Percentiles rank a stretch among this genome's conserved stretches.
Conservation (phyloP, 2,888 invertebrate species). For the Lasioglossum zephyrum region DNA sequence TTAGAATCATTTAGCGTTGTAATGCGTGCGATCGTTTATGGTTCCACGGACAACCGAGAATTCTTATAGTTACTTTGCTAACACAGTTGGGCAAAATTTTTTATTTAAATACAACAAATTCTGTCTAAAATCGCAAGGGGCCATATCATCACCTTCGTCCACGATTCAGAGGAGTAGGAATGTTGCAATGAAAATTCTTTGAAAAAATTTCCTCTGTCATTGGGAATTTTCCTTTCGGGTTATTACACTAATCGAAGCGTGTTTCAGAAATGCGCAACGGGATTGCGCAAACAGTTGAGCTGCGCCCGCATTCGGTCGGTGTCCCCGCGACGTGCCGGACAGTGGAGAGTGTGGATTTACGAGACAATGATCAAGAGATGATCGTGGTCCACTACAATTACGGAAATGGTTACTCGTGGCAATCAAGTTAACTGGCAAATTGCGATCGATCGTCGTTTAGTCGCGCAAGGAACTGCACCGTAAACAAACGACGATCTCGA, state of each 20-base stretch:
- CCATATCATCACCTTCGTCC: too few relatives aligned
- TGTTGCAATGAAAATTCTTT: too few relatives aligned
- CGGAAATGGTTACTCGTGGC: conserved; percentile 64
- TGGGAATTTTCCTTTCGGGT: neutral
- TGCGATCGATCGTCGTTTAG: conserved; percentile 59
- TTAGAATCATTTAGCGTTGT: conserved; percentile 19
- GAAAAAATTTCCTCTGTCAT: neutral
- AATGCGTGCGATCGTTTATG: neutral
- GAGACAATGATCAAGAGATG: conserved; percentile 71
- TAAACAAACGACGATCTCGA: neutral
- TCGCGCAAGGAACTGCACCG: conserved; percentile 44
- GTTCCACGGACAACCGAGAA: neutral
- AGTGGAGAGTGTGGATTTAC: conserved; percentile 66
- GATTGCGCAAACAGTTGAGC: conserved; percentile 34
- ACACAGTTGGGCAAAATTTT: too few relatives aligned
- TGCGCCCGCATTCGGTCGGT: conserved; percentile 32
- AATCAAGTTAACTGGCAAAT: conserved; percentile 64
- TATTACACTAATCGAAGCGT: neutral
- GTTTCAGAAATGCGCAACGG: conserved; percentile 33
- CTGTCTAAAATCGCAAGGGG: too few relatives aligned
- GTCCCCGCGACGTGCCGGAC: conserved; percentile 60
- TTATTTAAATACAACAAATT: too few relatives aligned
- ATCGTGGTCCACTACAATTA: conserved; percentile 64
- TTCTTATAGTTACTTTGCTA: neutral
- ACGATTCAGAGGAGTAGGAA: too few relatives aligned